These are phyloP conservation scores for Pilophorus perplexus DNA, from an alignment of 2,888 invertebrate genomes.

Conservation along the genomic window DNA sequence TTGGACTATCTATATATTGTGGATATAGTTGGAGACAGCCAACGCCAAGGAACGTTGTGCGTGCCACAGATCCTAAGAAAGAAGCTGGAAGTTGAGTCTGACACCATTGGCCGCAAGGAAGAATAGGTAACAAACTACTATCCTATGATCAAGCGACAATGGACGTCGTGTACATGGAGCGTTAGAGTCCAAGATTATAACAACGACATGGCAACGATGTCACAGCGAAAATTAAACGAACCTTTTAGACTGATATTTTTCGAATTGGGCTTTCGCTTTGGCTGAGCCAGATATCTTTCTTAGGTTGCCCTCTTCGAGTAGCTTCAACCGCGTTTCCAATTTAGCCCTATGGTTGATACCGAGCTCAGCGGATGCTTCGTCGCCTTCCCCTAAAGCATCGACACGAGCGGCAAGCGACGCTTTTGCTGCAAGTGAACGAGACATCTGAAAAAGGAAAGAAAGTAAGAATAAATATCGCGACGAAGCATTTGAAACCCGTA, in stretches of 20 bases:
- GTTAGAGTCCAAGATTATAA: slow-evolving; percentile 39
- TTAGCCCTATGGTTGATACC: slow-evolving; percentile 88
- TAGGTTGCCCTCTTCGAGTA: slow-evolving; percentile 83
- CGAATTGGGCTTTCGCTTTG: slow-evolving; percentile 84
- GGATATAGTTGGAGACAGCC: no score
- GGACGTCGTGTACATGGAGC: no score
- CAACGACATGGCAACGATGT: not conserved
- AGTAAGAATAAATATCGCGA: not conserved
- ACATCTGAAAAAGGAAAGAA: slow-evolving; percentile 59
- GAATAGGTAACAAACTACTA: no score
- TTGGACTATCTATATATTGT: no score
- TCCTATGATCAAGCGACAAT: no score
- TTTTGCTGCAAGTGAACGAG: slow-evolving; percentile 96
- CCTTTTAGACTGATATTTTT: slow-evolving; percentile 86
- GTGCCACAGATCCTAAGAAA: no score
- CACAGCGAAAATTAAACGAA: slow-evolving; percentile 51
- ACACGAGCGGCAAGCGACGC: slow-evolving; percentile 87
- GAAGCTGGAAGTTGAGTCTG: no score
- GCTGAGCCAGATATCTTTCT: slow-evolving; percentile 82
- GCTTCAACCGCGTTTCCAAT: slow-evolving; percentile 72
- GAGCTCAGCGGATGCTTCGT: slow-evolving; percentile 69
- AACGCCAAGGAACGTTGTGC: no score
- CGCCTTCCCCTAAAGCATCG: slow-evolving; percentile 92
- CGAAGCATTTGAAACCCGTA: not conserved
- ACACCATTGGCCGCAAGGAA: no score